Evolutionary conservation across 2,888 invertebrate genomes (phyloP), one percentile per base, ranked within the genome.

Genomic region (Orthosia gracilis): DNA sequence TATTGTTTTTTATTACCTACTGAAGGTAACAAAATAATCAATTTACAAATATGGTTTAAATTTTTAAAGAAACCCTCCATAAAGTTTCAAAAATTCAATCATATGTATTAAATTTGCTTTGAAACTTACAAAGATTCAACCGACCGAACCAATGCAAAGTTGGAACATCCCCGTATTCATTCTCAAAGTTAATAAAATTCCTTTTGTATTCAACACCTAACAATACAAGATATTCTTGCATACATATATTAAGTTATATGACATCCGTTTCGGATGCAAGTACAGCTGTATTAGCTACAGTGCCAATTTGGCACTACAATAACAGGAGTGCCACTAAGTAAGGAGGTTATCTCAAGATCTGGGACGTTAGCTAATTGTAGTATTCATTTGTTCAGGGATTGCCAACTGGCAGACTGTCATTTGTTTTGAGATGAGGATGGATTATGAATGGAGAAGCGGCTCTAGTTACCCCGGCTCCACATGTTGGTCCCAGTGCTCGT

Each of bases 281-380:
- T 70, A 52, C n/a, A 54, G 57, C 55, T 58, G 76, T 75, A 75
- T 80, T 74, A 77, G 67, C 31, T 67, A 18, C 71, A 63, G 52
- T 76, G 86, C 84, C 84, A 84, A 84, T 73, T 85, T 84, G 86
- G 84, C 86, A 83, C 58, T 64, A 73, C 40, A 61, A 70, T 75
- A 64, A 55, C 73, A 64, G 23, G 13, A 15, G 52, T 45, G 7
- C 26, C 45, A 17, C 66, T 62, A 26, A 66, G 50, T 26, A 73
- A 61, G 23, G 50, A 54, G 61, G 69, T 54, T 84, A 74, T 74
- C 63, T 15, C 3, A 70, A 31, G 61, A 83, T 83, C 80, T 82
- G 47, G 78, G 40, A 71, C 54, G 26, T 13, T 13, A 17, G 7
- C 45, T 64, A 50, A 63, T 5, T 55, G 45, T 26, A 31, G 57